Conservation (phyloP, 2,888 invertebrate genomes). For the Hirtodrosophila confusa region DNA sequence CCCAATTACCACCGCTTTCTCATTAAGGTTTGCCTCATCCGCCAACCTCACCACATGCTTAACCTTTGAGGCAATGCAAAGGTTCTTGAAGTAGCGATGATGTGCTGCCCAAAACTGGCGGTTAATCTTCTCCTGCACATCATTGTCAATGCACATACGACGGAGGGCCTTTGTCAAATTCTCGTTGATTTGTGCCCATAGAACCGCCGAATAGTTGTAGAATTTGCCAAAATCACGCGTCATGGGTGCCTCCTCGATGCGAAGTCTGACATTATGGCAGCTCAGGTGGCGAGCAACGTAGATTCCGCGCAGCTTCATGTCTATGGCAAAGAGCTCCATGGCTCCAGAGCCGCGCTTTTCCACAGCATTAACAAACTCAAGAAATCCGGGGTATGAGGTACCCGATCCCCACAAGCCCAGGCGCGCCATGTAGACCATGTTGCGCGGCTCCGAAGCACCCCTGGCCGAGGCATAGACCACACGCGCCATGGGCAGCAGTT, state of each 20-base stretch:
- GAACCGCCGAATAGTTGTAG: constrained; percentile 95
- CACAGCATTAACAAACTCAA: constrained; percentile 97
- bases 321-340: constrained; percentile 99
- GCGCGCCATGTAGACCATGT: constrained; percentile 99
- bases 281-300: constrained; percentile 99
- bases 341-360: constrained; percentile 99
- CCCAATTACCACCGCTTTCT: constrained; percentile 99
- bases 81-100: constrained; percentile 99
- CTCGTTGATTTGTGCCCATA: constrained; percentile 98
- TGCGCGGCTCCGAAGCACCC: constrained; percentile 98
- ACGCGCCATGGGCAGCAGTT: constrained; percentile 94
- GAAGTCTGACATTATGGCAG: constrained; percentile 98
- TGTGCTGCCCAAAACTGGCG: constrained; percentile 99
- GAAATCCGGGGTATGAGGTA: constrained; percentile 97
- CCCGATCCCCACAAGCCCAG: constrained; percentile 99
- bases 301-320: constrained; percentile 99
- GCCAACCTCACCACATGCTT: constrained; percentile 91
- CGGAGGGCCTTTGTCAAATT: constrained; percentile 97
- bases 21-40: constrained; percentile 93
- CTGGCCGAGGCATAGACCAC: constrained; percentile 98
- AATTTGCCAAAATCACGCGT: constrained; percentile 93
- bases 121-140: constrained; percentile 99
- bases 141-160: constrained; percentile 95
- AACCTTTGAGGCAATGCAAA: constrained; percentile 98
- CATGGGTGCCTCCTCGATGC: constrained; percentile 97